Conservation (phyloP, 2,797 vertebrate genomes). For the Craterocephalus amniculus region DNA sequence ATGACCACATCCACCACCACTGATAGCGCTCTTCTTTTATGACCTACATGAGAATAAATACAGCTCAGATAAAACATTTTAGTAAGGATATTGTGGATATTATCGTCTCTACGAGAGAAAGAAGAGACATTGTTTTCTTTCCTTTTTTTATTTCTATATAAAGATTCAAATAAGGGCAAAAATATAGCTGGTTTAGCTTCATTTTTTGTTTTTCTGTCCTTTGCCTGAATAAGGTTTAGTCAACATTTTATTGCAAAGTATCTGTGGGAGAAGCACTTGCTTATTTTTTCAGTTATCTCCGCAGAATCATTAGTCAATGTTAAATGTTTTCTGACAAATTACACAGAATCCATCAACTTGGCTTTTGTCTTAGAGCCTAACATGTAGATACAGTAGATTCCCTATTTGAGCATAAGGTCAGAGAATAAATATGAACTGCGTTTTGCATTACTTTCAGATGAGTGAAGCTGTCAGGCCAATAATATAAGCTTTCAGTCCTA, state of each 20-base stretch:
- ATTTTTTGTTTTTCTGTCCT: not conserved
- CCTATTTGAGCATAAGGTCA: conserved; percentile 89
- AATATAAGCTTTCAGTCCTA: conserved; percentile 95
- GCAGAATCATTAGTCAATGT: conserved; percentile 84
- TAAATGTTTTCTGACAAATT: conserved; percentile 81
- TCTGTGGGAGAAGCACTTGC: conserved; percentile 53
- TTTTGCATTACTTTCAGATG: conserved; percentile 99
- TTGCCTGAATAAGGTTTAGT: conserved; percentile 12
- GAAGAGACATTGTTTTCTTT: conserved; percentile 18
- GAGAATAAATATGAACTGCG: conserved; percentile 96
- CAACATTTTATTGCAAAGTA: conserved; percentile 22
- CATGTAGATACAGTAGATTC: conserved; percentile 88
- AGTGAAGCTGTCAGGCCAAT: conserved; percentile 99
- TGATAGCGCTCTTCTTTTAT: conserved; percentile 68
- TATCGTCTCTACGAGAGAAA: conserved; percentile 36
- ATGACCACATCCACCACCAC: conserved; percentile 72
- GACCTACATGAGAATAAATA: conserved; percentile 69
- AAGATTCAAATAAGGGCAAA: conserved; percentile 21
- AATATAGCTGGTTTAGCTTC: conserved; percentile 9
- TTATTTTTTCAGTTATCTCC: conserved; percentile 70
- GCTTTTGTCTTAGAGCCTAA: conserved; percentile 70
- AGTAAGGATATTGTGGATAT: conserved; percentile 57
- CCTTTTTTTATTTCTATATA: conserved; percentile 5
- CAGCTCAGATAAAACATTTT: conserved; percentile 50
- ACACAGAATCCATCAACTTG: conserved; percentile 75